phyloP scores from a whole-genome alignment of 2,888 invertebrate genomes.

The Pristionchus mayeri region DNA sequence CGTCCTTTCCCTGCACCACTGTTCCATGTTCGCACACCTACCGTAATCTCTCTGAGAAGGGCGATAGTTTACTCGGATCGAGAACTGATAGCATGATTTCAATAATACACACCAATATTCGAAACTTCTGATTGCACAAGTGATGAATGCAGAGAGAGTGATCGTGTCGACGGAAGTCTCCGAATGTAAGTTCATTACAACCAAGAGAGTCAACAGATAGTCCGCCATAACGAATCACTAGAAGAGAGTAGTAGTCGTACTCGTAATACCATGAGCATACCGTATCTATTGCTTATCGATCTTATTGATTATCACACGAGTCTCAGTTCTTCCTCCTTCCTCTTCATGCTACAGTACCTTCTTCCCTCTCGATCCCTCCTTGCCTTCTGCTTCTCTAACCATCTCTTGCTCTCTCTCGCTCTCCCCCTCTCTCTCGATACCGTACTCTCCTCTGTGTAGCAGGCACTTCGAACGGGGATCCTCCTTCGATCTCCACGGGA shows the following conservation, averaged over 20 bases:
- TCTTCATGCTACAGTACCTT: not conserved
- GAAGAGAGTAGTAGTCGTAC: not conserved
- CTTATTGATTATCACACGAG: not conserved
- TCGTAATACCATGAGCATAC: not conserved
- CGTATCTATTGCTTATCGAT: not conserved
- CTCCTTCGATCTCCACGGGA: not conserved
- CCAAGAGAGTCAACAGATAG: not conserved
- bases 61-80: not conserved
- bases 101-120: not conserved
- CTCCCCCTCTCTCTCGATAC: not conserved
- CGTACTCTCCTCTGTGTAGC: not conserved
- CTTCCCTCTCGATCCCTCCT: not conserved
- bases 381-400: not conserved
- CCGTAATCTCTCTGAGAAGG: not conserved
- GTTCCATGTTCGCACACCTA: slow-evolving; percentile 8
- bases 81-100: slow-evolving; percentile 23
- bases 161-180: slow-evolving; percentile 18
- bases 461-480: slow-evolving; percentile 19
- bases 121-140: not conserved
- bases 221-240: not conserved
- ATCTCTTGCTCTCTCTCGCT: not conserved
- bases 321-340: not conserved
- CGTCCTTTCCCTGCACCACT: slow-evolving; percentile 18
- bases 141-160: slow-evolving; percentile 33
- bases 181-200: slow-evolving; percentile 28